Conservation (phyloP, 2,113 vertebrate genomes). For the Zosterops lateralis region DNA sequence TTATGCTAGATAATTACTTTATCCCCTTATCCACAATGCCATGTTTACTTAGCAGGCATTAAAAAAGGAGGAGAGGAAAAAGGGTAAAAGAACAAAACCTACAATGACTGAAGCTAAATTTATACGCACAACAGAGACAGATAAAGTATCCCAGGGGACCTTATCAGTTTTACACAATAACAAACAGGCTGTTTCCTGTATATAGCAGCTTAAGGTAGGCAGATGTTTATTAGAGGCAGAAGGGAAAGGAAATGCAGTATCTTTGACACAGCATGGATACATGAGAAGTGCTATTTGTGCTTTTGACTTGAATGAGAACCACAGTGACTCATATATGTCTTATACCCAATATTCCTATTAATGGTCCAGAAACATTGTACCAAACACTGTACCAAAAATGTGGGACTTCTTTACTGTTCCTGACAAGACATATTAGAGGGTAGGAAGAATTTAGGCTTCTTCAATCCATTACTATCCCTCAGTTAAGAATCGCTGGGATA, state of each 20-base stretch:
- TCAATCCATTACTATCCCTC: neutral
- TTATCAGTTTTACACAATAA: constrained; percentile 69
- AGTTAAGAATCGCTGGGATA: neutral
- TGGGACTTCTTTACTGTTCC: neutral
- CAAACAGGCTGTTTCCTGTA: constrained; percentile 66
- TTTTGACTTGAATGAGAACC: constrained; percentile 49
- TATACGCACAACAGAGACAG: constrained; percentile 33
- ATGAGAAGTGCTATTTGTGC: constrained; percentile 61
- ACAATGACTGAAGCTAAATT: constrained; percentile 56
- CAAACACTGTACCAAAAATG: neutral
- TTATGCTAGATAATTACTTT: constrained; percentile 38
- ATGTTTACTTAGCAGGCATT: constrained; percentile 53
- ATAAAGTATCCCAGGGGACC: constrained; percentile 56
- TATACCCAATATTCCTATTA: constrained; percentile 46
- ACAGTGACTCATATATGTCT: constrained; percentile 35
- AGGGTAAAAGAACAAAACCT: constrained; percentile 54
- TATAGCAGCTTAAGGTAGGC: constrained; percentile 59
- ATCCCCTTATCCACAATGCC: constrained; percentile 42
- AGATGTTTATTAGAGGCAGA: constrained; percentile 67
- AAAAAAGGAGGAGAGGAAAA: constrained; percentile 39
- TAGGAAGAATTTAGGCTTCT: neutral
- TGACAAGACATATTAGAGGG: neutral
- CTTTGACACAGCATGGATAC: constrained; percentile 60
- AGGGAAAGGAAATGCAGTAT: constrained; percentile 64
- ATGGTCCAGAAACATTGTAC: neutral